Evolutionary conservation across 2,113 vertebrate genomes (phyloP).

Genomic region (Eupsittula cactorum): DNA sequence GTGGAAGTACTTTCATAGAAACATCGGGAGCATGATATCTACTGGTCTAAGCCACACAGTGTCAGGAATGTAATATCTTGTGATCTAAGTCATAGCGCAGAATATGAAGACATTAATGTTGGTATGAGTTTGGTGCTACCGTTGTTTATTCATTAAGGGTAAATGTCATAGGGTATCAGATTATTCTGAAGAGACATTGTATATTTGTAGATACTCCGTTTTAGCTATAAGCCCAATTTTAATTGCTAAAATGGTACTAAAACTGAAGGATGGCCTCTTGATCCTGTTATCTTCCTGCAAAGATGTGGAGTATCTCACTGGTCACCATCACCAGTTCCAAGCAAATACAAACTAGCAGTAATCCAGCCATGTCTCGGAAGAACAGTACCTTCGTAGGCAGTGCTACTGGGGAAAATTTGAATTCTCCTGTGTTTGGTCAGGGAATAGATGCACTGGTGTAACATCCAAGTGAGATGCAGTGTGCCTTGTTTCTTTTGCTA

Average conservation of each 20-base stretch:
- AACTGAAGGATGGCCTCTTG: not conserved
- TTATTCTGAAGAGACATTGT: not conserved
- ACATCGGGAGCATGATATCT: not conserved
- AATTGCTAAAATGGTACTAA: not conserved
- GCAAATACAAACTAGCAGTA: not conserved
- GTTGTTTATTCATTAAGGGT: not conserved
- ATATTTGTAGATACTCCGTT: not conserved
- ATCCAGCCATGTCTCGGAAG: not conserved
- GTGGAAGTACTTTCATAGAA: no score
- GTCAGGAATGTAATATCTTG: not conserved
- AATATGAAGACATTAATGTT: not conserved
- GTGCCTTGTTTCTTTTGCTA: not conserved
- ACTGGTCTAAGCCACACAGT: not conserved
- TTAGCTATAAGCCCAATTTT: not conserved
- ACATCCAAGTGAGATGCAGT: not conserved
- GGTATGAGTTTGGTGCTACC: not conserved
- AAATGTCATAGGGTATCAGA: not conserved
- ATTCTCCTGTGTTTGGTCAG: not conserved
- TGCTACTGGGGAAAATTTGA: not conserved
- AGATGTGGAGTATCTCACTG: not conserved
- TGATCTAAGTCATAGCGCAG: not conserved
- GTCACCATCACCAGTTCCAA: not conserved
- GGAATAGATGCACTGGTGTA: not conserved
- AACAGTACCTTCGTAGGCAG: not conserved
- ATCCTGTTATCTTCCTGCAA: not conserved